These are phyloP conservation scores for Sebastes dallii DNA, from an alignment of 2,797 vertebrate species.

Conservation along the genomic window DNA sequence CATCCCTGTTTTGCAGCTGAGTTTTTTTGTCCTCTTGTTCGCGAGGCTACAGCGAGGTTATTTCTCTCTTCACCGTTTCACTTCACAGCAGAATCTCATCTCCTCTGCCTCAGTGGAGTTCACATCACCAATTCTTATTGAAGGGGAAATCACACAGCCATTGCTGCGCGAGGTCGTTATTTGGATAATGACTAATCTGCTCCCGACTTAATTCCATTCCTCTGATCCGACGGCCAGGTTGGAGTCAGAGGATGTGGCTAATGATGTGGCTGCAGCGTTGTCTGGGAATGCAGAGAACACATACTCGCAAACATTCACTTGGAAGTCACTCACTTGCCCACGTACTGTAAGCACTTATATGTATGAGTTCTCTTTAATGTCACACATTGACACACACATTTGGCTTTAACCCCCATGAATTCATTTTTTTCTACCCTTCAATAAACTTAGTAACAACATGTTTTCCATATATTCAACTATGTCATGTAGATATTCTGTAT, in stretches of 20 bases:
- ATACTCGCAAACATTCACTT: conserved; percentile 27
- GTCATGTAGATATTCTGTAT: not conserved
- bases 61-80: conserved; percentile 53
- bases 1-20: conserved; percentile 28
- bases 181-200: conserved; percentile 77
- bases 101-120: conserved; percentile 65
- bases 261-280: conserved; percentile 66
- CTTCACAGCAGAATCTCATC: conserved; percentile 68
- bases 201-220: conserved; percentile 65
- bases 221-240: conserved; percentile 69
- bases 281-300: conserved; percentile 43
- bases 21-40: conserved; percentile 28
- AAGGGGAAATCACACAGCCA: conserved; percentile 69
- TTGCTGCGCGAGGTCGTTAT: conserved; percentile 66
- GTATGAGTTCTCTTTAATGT: conserved; percentile 10
- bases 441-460: not conserved
- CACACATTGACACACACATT: conserved; percentile 22
- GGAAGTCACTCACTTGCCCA: conserved; percentile 39
- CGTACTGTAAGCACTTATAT: conserved; percentile 26
- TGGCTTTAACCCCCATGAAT: conserved; percentile 1
- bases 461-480: not conserved
- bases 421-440: not conserved
- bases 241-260: conserved; percentile 70
- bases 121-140: conserved; percentile 76
- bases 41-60: conserved; percentile 34